phyloP scores from a whole-genome alignment of 1,140 invertebrate species.

The Pomacea maculata region DNA sequence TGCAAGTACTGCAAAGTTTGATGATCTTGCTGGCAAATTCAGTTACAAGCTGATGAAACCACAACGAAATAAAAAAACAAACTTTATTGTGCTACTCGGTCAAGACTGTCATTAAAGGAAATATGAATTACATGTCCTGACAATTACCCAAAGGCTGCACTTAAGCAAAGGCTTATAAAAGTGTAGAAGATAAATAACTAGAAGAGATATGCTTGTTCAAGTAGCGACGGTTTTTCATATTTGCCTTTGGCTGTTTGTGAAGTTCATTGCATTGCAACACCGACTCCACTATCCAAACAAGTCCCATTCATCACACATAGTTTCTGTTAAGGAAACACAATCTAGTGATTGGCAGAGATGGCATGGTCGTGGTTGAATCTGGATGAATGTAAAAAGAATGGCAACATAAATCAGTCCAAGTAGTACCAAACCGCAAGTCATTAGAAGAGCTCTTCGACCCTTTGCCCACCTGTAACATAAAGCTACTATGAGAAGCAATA shows the following conservation, averaged over 20 bases:
- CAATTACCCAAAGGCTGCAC: too few species aligned
- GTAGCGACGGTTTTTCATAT: too few species aligned
- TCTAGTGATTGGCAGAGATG: constrained; percentile 39
- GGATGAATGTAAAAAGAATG: constrained; percentile 10
- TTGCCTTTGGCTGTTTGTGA: too few species aligned
- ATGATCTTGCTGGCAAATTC: too few species aligned
- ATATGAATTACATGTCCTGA: too few species aligned
- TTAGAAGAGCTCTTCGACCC: not conserved
- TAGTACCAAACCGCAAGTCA: not conserved
- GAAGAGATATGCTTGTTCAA: too few species aligned
- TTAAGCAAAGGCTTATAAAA: too few species aligned
- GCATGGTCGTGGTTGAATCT: constrained; percentile 26
- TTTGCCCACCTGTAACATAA: not conserved
- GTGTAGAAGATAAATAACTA: too few species aligned
- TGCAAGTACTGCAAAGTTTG: too few species aligned
- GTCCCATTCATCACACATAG: constrained; percentile 37
- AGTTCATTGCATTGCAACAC: too few species aligned
- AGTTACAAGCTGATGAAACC: not conserved
- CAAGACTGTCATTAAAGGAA: too few species aligned
- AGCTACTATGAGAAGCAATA: not conserved
- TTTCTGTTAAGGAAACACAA: constrained; percentile 46
- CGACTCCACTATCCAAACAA: not conserved
- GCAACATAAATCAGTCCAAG: not conserved
- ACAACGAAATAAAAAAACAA: constrained; percentile 2
- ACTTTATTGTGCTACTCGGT: not conserved